A percentile compares a stretch with the other conserved stretches of the same genome.
Evolutionary conservation across 2,888 invertebrate species (phyloP).

Genomic region (Diadegma fenestrale): DNA sequence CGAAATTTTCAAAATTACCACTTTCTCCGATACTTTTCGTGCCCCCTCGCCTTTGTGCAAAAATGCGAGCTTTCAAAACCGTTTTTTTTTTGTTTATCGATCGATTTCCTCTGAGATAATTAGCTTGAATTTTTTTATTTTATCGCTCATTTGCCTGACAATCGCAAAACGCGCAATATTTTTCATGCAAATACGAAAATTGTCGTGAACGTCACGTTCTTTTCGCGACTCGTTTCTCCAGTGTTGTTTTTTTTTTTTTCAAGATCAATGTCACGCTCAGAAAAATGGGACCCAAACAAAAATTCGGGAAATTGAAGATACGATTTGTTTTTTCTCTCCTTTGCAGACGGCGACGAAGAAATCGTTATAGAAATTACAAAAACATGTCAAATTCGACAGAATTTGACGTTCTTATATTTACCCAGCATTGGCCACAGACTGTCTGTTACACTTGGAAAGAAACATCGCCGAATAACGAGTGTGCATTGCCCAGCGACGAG

Average conservation of each 20-base stretch:
- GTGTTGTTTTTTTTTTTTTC: not conserved
- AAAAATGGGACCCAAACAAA: not conserved
- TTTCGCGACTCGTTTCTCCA: not conserved
- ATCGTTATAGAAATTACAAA: conserved; percentile 25
- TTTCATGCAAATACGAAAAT: not conserved
- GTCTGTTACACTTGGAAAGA: conserved; percentile 91
- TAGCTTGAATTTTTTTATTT: not conserved
- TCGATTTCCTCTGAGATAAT: not conserved
- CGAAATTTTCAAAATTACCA: not conserved
- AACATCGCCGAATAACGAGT: conserved; percentile 87
- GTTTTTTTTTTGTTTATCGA: not conserved
- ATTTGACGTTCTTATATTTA: conserved; percentile 92
- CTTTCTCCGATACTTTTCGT: not conserved
- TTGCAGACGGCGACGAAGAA: conserved; percentile 34
- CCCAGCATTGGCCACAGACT: conserved; percentile 92
- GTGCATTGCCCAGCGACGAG: conserved; percentile 88
- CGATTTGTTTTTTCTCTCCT: not conserved
- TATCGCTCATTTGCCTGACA: not conserved
- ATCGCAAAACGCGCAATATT: not conserved
- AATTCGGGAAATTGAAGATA: not conserved
- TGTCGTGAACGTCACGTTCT: not conserved
- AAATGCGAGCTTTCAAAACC: no score
- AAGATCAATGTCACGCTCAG: not conserved
- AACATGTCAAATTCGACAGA: conserved; percentile 78
- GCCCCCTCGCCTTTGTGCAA: no score